A percentile compares a stretch with the other conserved stretches of the same genome.
These are phyloP conservation scores for mouse (Mus musculus) DNA, from an alignment of 2,113 vertebrate genomes.

Conservation along the genomic window DNA sequence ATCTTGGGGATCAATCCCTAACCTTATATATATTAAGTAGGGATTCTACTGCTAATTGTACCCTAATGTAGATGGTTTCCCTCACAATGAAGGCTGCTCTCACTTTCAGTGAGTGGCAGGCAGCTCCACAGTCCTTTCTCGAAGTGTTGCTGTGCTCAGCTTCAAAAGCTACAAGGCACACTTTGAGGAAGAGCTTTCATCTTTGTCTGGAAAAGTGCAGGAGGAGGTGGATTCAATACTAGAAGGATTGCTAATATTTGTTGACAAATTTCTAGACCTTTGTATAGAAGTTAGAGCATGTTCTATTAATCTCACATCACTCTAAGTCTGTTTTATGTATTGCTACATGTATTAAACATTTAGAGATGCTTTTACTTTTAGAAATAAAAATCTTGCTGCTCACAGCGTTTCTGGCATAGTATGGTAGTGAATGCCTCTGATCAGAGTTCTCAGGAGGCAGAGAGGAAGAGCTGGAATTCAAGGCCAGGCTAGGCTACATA, in stretches of 20 bases:
- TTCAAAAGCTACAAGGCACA: not conserved
- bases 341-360: constrained; percentile 12
- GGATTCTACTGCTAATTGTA: not conserved
- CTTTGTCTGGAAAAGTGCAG: constrained; percentile 3
- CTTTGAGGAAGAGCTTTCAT: not conserved
- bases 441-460: not conserved
- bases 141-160: not conserved
- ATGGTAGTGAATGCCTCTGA: not conserved
- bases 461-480: not conserved
- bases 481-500: not conserved
- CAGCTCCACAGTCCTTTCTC: not conserved
- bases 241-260: not conserved
- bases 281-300: not conserved
- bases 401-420: not conserved
- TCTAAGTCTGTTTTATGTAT: constrained; percentile 22
- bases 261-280: constrained; percentile 42
- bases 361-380: not conserved
- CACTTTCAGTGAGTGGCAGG: not conserved
- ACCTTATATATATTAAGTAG: not conserved
- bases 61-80: not conserved
- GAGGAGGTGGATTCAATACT: not conserved
- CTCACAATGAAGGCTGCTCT: not conserved
- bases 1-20: not conserved
- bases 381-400: constrained; percentile 40
- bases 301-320: not conserved